Percentiles rank a stretch among this genome's conserved stretches.
phyloP scores from a whole-genome alignment of 2,888 invertebrate species.

The Pseudolycoriella hygida region DNA sequence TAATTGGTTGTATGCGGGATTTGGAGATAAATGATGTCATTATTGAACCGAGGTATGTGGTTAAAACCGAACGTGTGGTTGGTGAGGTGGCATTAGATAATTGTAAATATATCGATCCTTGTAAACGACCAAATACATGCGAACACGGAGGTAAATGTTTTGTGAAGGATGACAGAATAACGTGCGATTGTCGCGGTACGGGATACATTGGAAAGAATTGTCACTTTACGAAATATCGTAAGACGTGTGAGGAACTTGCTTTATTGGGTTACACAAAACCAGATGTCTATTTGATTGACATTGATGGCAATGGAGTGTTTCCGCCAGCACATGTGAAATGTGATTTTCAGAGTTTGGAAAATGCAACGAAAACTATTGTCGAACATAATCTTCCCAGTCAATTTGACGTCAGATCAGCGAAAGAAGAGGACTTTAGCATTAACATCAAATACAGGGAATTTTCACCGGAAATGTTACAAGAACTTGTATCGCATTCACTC shows the following conservation, averaged over 20 bases:
- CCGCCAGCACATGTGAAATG: slow-evolving; percentile 86
- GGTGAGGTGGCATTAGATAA: slow-evolving; percentile 83
- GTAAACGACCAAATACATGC: slow-evolving; percentile 75
- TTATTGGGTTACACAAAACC: slow-evolving; percentile 75
- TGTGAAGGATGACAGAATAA: slow-evolving; percentile 69
- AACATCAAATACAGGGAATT: slow-evolving; percentile 79
- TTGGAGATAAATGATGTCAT: slow-evolving; percentile 65
- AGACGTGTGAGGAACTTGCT: slow-evolving; percentile 84
- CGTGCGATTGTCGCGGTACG: slow-evolving; percentile 78
- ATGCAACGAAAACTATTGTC: slow-evolving; percentile 71
- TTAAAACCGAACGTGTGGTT: slow-evolving; percentile 65
- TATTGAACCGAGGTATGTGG: slow-evolving; percentile 64
- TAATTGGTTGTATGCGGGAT: slow-evolving; percentile 84
- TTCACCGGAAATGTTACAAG: slow-evolving; percentile 78
- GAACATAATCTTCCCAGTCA: slow-evolving; percentile 84
- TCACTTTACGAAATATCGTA: slow-evolving; percentile 79
- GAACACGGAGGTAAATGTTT: slow-evolving; percentile 85
- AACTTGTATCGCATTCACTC: slow-evolving; percentile 72
- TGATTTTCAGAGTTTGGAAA: slow-evolving; percentile 75
- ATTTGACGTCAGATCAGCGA: slow-evolving; percentile 66
- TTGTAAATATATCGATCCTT: slow-evolving; percentile 78
- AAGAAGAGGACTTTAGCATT: slow-evolving; percentile 66
- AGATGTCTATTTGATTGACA: slow-evolving; percentile 82
- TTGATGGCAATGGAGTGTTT: slow-evolving; percentile 83
- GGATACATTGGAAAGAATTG: slow-evolving; percentile 89